phyloP scores from a whole-genome alignment of 2,797 vertebrate genomes.

The Brachyalestes nurse region DNA sequence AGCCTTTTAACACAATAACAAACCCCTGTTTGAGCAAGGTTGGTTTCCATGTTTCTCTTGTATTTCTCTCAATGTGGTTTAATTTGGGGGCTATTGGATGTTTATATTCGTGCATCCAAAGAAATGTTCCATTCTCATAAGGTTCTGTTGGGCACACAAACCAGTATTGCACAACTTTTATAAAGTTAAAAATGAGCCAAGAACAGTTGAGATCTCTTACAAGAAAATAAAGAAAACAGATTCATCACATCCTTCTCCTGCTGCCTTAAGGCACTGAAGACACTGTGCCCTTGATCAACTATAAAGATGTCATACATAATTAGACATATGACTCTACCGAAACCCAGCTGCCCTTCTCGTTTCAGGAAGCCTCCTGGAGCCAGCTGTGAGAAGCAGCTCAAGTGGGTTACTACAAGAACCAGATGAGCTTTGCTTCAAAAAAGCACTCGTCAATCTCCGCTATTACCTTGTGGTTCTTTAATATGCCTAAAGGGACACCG shows the following conservation, averaged over 20 bases:
- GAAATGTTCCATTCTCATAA: slow-evolving; percentile 17
- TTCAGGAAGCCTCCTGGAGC: slow-evolving; percentile 23
- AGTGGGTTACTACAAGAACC: slow-evolving; percentile 12
- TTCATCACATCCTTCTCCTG: slow-evolving; percentile 29
- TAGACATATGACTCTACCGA: slow-evolving; percentile 9
- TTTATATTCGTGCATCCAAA: background rate
- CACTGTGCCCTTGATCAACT: slow-evolving; percentile 33
- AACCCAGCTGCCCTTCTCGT: slow-evolving; percentile 18
- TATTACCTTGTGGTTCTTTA: slow-evolving; percentile 4
- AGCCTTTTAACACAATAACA: slow-evolving; percentile 3
- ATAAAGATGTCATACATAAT: slow-evolving; percentile 46
- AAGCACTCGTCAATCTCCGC: background rate
- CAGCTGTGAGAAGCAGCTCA: slow-evolving; percentile 22
- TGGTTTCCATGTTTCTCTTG: background rate
- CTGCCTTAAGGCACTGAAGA: slow-evolving; percentile 13
- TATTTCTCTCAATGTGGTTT: slow-evolving; percentile 17
- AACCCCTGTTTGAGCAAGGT: no score
- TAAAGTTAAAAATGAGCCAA: slow-evolving; percentile 15
- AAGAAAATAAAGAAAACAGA: slow-evolving; percentile 45
- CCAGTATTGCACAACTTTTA: slow-evolving; percentile 34
- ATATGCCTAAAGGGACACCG: background rate
- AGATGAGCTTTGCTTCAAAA: slow-evolving; percentile 5
- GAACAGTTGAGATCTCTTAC: slow-evolving; percentile 31
- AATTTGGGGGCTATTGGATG: slow-evolving; percentile 14
- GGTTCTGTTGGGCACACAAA: slow-evolving; percentile 29